These are phyloP conservation scores for Uropsilus gracilis DNA, from an alignment of 2,113 vertebrate genomes.

Conservation along the genomic window DNA sequence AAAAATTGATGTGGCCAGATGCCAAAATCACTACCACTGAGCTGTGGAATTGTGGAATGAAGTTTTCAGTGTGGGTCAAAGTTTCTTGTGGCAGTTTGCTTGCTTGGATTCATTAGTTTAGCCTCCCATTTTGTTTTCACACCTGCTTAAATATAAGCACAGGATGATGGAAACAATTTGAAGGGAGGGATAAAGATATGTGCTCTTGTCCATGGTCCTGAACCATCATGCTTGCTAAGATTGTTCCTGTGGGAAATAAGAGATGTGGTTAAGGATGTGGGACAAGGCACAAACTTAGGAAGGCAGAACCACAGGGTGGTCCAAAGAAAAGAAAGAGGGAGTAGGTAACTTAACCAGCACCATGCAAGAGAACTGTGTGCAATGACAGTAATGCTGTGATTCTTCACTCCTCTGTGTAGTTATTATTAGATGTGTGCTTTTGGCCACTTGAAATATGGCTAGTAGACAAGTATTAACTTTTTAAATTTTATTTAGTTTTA, in stretches of 20 bases:
- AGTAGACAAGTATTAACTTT: background rate
- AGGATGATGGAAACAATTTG: background rate
- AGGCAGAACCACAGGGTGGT: background rate
- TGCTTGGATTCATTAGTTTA: background rate
- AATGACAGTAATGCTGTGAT: background rate
- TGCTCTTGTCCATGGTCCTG: conserved; percentile 72
- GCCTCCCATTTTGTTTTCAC: background rate
- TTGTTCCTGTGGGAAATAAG: background rate
- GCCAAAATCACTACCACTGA: background rate
- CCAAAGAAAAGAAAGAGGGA: background rate
- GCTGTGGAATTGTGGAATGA: background rate
- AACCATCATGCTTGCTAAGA: background rate
- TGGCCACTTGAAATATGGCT: background rate
- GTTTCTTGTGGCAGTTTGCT: background rate
- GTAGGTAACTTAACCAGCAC: background rate
- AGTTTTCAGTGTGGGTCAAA: conserved; percentile 23
- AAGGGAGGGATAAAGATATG: background rate
- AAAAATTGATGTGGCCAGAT: background rate
- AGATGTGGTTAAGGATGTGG: background rate
- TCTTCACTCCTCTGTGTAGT: background rate
- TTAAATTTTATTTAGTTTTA: background rate
- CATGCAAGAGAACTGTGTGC: background rate
- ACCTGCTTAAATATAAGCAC: background rate
- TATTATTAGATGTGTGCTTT: background rate
- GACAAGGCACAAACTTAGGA: background rate